phyloP scores from a whole-genome alignment of 53 echinoderm and acorn worm genomes.

The Holothuria scabra region DNA sequence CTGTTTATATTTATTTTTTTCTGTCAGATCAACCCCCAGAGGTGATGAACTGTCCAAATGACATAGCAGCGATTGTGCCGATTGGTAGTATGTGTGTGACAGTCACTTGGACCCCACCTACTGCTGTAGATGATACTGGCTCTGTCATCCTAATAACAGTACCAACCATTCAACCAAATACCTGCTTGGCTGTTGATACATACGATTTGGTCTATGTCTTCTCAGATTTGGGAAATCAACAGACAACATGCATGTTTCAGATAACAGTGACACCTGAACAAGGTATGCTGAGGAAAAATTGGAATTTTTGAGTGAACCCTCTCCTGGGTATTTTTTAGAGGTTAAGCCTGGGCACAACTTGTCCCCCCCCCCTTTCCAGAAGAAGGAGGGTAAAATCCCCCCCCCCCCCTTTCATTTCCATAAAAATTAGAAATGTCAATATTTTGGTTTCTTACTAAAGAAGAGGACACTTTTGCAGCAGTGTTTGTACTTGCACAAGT shows the following conservation, averaged over 20 bases:
- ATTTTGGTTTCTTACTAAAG: too few relatives aligned
- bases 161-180: constrained; percentile 42
- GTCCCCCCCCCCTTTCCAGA: too few relatives aligned
- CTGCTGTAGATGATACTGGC: constrained; percentile 69
- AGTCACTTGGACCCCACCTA: constrained; percentile 67
- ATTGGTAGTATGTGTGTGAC: constrained; percentile 40
- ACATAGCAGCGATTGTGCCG: constrained; percentile 54
- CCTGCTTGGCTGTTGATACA: constrained; percentile 43
- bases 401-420: too few relatives aligned
- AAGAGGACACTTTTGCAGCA: too few relatives aligned
- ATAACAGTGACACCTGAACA: not conserved
- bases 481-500: too few relatives aligned
- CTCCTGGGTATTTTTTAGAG: too few relatives aligned
- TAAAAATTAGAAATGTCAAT: too few relatives aligned
- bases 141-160: constrained; percentile 34
- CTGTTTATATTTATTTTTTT: not conserved
- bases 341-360: too few relatives aligned
- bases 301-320: too few relatives aligned
- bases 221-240: constrained; percentile 59
- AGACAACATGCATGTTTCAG: not conserved
- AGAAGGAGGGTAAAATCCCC: too few relatives aligned
- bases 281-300: not conserved
- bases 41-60: constrained; percentile 61
- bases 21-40: constrained; percentile 34
- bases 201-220: constrained; percentile 65